These are phyloP conservation scores for Apostichopus californicus DNA, from an alignment of 35 echinoderm and acorn worm species.

Conservation along the genomic window DNA sequence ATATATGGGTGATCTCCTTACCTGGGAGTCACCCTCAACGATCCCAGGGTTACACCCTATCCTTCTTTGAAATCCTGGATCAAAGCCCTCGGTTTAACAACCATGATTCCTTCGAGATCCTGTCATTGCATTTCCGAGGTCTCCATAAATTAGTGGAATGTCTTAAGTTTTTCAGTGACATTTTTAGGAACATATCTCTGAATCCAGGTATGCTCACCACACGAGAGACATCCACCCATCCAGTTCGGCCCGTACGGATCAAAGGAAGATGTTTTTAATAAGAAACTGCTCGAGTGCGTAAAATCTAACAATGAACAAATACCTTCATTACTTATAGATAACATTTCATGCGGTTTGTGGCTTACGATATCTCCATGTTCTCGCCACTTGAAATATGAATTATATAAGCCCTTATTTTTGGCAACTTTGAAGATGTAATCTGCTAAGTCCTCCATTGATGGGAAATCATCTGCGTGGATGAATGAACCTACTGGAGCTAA, in stretches of 20 bases:
- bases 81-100: too few species aligned
- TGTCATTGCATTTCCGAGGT: too few species aligned
- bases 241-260: constrained; percentile 5
- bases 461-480: constrained; percentile 56
- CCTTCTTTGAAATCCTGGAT: too few species aligned
- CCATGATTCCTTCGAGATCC: too few species aligned
- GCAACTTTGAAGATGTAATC: constrained; percentile 28
- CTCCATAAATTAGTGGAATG: too few species aligned
- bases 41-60: too few species aligned
- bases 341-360: neutral
- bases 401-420: constrained; percentile 38
- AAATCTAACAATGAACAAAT: constrained; percentile 5
- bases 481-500: constrained; percentile 44
- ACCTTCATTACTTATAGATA: neutral
- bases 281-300: too few species aligned
- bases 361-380: neutral
- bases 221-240: constrained; percentile 17
- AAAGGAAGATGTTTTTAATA: neutral
- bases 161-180: neutral
- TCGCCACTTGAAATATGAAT: constrained; percentile 28
- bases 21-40: too few species aligned
- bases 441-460: constrained; percentile 23
- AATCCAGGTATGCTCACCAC: constrained; percentile 7
- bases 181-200: neutral
- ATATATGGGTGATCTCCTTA: too few species aligned